Evolutionary conservation across 1,140 invertebrate species (phyloP).

Genomic region (Cheumatopsyche charites): DNA sequence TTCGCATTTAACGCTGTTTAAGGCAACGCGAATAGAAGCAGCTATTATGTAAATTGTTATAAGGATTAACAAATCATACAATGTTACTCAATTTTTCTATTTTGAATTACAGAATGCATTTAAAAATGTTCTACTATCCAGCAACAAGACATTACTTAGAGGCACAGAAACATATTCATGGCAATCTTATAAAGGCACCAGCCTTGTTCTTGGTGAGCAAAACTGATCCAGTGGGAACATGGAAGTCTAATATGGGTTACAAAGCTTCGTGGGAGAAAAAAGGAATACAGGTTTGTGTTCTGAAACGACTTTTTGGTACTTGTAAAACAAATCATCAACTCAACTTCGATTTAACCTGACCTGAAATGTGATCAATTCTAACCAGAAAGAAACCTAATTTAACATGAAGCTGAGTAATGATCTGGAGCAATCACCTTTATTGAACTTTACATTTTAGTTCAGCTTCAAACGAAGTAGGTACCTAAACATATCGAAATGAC

Average conservation of each 20-base stretch:
- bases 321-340: too few relatives aligned
- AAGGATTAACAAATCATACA: slow-evolving; percentile 1
- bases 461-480: too few relatives aligned
- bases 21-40: too few relatives aligned
- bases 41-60: too few relatives aligned
- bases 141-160: neutral
- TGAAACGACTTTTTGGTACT: neutral
- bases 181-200: neutral
- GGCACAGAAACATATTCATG: slow-evolving; percentile 1
- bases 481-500: too few relatives aligned
- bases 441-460: too few relatives aligned
- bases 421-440: too few relatives aligned
- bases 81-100: neutral
- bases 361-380: too few relatives aligned
- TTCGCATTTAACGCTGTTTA: too few relatives aligned
- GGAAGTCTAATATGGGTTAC: neutral
- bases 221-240: slow-evolving; percentile 19
- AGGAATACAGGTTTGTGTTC: slow-evolving; percentile 12
- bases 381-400: too few relatives aligned
- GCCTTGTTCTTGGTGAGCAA: slow-evolving; percentile 6
- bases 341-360: too few relatives aligned
- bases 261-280: slow-evolving; percentile 15
- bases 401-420: neutral
- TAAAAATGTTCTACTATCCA: neutral
- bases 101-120: slow-evolving; percentile 20